Base-by-base conservation (phyloP, 2,113 vertebrate species). In the Illadopsis cleaveri region DNA sequence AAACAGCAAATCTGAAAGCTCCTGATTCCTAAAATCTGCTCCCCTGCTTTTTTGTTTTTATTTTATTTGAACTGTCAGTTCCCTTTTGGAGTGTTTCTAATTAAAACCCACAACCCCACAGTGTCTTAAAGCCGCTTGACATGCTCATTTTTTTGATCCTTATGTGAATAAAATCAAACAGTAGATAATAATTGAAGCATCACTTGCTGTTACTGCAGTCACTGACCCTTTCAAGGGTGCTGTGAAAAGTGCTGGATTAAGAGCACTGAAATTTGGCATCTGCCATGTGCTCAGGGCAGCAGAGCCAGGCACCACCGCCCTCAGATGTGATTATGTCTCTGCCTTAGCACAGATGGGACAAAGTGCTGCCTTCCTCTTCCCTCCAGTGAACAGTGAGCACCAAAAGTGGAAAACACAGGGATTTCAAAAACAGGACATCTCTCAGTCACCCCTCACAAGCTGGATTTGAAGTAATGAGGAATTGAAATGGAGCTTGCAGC, bases 41-140 rank as follows among this genome's bases (percentile, higher is more conserved):
- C 5, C 12, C 12, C 10, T 4, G 2, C 5, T 1, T 6, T n/a
- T 33, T n/a, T 28, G 22, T 28, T 15, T 45, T 45, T 45, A 35
- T 50, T 66, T 25, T 24, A 50, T 69, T 66, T 12, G 14, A 79
- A 30, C 25, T 54, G 21, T 23, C 33, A 21, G 9, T 31, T 65
- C 14, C 30, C 12, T 89, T 80, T 22, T 69, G 38, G 54, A 86
- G 25, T 70, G 44, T 71, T 87, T 70, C 16, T 83, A 50, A 70
- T 92, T 73, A 86, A 90, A 72, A 72, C 42, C 23, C 33, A 35
- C n/a, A 80, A 7, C 28, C 28, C 27, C 27, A 5, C 3, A 2
- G 9, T n/a, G 33, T 6, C 8, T 61, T 85, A 65, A 66, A 88
- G 48, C 38, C 40, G 19, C 51, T 45, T 75, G 72, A 47, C 69